A percentile compares a stretch with the other conserved stretches of the same genome.
Evolutionary conservation across 2,797 vertebrate genomes (phyloP).

Genomic region (Acestrorhynchus altus): DNA sequence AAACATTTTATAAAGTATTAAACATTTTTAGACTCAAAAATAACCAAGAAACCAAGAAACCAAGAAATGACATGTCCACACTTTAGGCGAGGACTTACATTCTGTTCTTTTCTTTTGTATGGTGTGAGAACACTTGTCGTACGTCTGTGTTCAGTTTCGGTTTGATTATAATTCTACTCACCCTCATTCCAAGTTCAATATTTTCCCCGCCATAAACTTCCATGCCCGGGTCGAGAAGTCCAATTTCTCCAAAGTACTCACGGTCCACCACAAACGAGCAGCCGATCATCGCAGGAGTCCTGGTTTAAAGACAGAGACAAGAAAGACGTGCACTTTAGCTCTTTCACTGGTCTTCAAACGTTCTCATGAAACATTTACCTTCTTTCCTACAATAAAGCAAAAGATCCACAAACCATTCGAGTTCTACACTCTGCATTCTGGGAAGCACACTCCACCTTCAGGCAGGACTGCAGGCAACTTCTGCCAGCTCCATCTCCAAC

Average conservation of each 20-base stretch:
- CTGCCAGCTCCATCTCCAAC: neutral
- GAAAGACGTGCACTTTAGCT: neutral
- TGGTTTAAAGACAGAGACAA: slow-evolving; percentile 61
- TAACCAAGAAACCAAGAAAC: too few species aligned
- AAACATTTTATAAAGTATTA: too few species aligned
- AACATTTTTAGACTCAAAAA: too few species aligned
- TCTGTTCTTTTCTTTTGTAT: too few species aligned
- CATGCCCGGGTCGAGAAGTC: slow-evolving; percentile 96
- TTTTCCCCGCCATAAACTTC: slow-evolving; percentile 98
- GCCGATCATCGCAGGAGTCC: slow-evolving; percentile 98
- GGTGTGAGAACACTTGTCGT: too few species aligned
- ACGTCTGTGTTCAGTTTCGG: neutral
- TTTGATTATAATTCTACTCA: slow-evolving; percentile 64
- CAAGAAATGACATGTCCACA: too few species aligned
- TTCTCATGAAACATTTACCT: neutral
- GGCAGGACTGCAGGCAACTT: neutral
- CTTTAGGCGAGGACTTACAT: too few species aligned
- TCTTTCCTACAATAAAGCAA: neutral
- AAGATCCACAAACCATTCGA: neutral
- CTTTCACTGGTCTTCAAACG: neutral
- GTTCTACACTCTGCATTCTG: neutral
- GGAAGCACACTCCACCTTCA: neutral
- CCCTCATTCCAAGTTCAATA: slow-evolving; percentile 97
- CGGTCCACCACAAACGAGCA: slow-evolving; percentile 97
- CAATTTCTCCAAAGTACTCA: slow-evolving; percentile 95